Base-by-base conservation (phyloP, 2,888 invertebrate genomes). In the Pachymerium ferrugineum region DNA sequence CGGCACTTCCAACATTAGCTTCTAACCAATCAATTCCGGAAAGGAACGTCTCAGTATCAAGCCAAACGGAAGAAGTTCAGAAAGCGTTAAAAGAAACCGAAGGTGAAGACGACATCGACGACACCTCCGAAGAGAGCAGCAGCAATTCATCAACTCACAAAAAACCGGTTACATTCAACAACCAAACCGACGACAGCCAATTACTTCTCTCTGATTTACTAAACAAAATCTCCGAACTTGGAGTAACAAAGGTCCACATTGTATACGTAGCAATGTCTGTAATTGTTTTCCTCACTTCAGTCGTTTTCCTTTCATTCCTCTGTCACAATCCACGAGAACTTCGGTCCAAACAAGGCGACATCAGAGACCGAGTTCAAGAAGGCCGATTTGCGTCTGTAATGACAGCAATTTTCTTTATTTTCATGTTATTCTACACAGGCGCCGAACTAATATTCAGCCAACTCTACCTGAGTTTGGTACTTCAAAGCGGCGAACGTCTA, bases 381-480 rank as follows among this genome's bases (percentile, higher is more conserved):
- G 1, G 68, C 22, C 76, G 78, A 5, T 80, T 81, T 73, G 76
- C 79, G 19, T 72, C 79, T 2, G 75, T 79, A 10, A 76, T 84
- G 10, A 79, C 83, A 1, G 73, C 79, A 1, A 77, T 83, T 10
- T 78, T 83, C 54, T 82, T 83, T 54, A 31, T 82, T 30, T 83
- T 84, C 75, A 81, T 81, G 74, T 80, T 83, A 74, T 76, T 81
- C 16, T 84, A 83, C 75, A 80, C 82, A 38, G 84, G 84, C 2
- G 79, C 82, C 77, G 84, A 84, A 77, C 82, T 83, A 5, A 81
- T 83, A 6, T 84, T 80, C 78, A 84, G 84, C 1, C 83, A 82
- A n/a, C 78, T 83, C n/a, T 78, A 84, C 5, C 79, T 82, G 72
- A 80, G 81, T 8, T 84, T 82, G 78, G 78, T 81, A 31, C 80